Evolutionary conservation across 2,888 invertebrate genomes (phyloP).

Genomic region (Myopa tessellatipennis): DNA sequence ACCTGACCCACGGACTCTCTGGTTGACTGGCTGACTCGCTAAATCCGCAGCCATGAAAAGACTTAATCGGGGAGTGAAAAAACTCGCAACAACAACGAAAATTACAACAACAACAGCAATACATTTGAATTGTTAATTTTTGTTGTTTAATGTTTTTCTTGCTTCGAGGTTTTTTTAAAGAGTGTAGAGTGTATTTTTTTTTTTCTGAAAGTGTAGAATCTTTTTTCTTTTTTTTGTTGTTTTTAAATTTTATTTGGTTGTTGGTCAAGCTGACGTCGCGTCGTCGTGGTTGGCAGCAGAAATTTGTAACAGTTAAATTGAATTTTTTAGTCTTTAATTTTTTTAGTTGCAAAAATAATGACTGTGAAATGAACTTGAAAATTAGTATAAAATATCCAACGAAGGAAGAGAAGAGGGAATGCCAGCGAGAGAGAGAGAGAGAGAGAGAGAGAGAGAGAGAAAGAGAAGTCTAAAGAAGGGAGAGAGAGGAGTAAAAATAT

Average conservation of each 20-base stretch:
- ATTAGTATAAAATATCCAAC: constrained; percentile 29
- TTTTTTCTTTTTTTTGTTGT: not conserved
- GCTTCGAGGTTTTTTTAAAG: not conserved
- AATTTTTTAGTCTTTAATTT: constrained; percentile 43
- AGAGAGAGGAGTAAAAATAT: not conserved
- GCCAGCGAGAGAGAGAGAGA: not conserved
- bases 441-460: not conserved
- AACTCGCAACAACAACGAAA: not conserved
- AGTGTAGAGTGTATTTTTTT: too few species aligned
- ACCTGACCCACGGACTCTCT: not conserved
- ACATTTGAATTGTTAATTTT: constrained; percentile 34
- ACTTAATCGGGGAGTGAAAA: constrained; percentile 32
- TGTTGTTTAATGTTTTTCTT: not conserved
- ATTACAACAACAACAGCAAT: not conserved
- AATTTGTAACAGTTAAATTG: constrained; percentile 45
- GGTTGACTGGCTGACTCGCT: not conserved
- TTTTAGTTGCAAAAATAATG: constrained; percentile 32
- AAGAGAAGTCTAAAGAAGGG: not conserved
- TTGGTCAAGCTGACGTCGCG: too few species aligned
- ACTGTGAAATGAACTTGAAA: constrained; percentile 49
- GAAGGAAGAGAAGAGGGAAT: not conserved
- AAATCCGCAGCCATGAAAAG: constrained; percentile 33
- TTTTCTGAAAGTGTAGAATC: too few species aligned
- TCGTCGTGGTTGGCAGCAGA: not conserved
- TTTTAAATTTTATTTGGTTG: not conserved